phyloP scores from a whole-genome alignment of 1,140 invertebrate species.

The Drosophila littoralis region DNA sequence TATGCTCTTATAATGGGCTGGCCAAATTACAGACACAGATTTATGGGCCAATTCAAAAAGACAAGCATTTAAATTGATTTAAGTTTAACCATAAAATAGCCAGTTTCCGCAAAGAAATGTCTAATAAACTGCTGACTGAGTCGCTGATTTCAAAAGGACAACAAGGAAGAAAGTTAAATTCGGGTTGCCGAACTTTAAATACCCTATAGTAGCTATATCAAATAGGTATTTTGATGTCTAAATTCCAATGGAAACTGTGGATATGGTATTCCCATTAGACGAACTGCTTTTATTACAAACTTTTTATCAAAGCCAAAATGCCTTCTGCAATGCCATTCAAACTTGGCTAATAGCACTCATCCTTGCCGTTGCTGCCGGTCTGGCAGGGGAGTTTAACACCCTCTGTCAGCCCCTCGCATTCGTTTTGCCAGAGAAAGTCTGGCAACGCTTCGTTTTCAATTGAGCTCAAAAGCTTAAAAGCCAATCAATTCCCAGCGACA shows the following conservation, averaged over 20 bases:
- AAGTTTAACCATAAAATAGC: conserved; percentile 46
- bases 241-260: too few relatives aligned
- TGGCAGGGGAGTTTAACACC: not conserved
- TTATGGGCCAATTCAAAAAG: conserved; percentile 43
- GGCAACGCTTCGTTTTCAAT: conserved; percentile 23
- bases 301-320: not conserved
- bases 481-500: conserved; percentile 30
- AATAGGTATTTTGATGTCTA: too few relatives aligned
- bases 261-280: not conserved
- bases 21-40: conserved; percentile 34
- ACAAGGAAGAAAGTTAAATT: not conserved
- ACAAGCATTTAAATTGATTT: conserved; percentile 63
- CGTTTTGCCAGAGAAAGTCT: not conserved
- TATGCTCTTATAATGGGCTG: conserved; percentile 23
- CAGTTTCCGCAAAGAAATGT: not conserved
- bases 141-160: not conserved
- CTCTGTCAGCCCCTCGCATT: not conserved
- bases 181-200: not conserved
- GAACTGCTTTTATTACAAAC: not conserved
- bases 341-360: conserved; percentile 38
- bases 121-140: conserved; percentile 37
- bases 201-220: not conserved
- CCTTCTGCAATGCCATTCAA: not conserved
- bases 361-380: not conserved
- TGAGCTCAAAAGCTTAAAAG: conserved; percentile 41